Conservation (phyloP, 2,888 invertebrate genomes). For the Nomada ruficornis region DNA sequence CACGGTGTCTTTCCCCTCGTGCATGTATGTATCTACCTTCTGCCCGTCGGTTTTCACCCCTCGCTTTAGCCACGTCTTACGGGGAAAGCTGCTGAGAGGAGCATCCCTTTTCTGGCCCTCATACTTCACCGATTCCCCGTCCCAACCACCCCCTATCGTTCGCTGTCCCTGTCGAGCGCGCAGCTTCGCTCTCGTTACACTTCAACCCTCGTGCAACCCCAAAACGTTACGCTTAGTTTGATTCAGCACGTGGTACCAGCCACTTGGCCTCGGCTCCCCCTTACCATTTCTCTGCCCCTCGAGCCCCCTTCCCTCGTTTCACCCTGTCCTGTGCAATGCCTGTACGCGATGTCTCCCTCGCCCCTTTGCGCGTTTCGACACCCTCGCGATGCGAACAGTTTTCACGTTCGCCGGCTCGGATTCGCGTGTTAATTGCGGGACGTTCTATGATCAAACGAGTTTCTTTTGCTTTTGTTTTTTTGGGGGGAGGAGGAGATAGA, state of each 20-base stretch:
- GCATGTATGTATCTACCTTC: not conserved
- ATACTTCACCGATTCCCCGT: conserved; percentile 59
- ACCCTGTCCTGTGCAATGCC: not conserved
- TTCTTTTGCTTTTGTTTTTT: conserved; percentile 14
- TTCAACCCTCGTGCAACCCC: conserved; percentile 65
- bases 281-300: not conserved
- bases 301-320: not conserved
- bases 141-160: conserved; percentile 38
- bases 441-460: conserved; percentile 27
- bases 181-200: conserved; percentile 69
- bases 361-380: conserved; percentile 6
- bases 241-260: conserved; percentile 73
- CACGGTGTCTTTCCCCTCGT: conserved; percentile 24
- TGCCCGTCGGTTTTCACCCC: conserved; percentile 41
- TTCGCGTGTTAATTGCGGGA: conserved; percentile 60
- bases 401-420: conserved; percentile 59
- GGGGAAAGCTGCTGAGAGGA: conserved; percentile 66
- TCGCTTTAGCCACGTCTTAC: conserved; percentile 51
- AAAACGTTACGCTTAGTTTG: conserved; percentile 74
- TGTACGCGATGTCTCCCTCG: not conserved
- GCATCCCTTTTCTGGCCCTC: conserved; percentile 72
- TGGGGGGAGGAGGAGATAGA: not conserved
- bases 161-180: conserved; percentile 54
- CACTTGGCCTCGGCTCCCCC: conserved; percentile 49
- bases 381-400: conserved; percentile 47